Evolutionary conservation across 2,113 vertebrate species (phyloP).

Genomic region (Malurus cyaneus): DNA sequence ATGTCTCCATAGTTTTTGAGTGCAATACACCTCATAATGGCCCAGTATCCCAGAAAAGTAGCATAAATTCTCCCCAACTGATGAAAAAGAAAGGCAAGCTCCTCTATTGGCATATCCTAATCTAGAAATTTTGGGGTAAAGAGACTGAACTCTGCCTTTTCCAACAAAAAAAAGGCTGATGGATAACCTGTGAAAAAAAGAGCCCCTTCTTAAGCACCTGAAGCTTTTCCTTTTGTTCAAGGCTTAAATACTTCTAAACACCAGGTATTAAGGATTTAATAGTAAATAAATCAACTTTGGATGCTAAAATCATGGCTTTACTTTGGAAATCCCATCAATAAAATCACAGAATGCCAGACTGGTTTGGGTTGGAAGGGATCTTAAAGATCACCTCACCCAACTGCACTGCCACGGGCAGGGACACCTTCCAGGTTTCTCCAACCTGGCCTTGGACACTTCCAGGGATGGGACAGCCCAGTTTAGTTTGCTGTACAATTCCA

Average conservation of each 20-base stretch:
- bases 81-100: background rate
- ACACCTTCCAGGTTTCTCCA: background rate
- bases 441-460: background rate
- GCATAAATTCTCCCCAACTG: background rate
- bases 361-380: background rate
- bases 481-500: background rate
- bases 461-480: background rate
- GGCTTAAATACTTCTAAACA: background rate
- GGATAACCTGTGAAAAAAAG: background rate
- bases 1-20: background rate
- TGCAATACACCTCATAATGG: background rate
- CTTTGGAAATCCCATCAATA: background rate
- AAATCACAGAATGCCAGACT: background rate
- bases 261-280: background rate
- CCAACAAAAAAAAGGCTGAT: background rate
- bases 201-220: background rate
- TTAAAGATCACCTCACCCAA: background rate
- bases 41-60: background rate
- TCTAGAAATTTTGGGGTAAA: background rate
- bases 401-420: background rate
- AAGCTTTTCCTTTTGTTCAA: background rate
- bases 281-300: background rate
- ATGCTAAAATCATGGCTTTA: background rate
- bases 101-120: background rate
- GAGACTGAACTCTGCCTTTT: background rate